Evolutionary conservation across 2,797 vertebrate genomes (phyloP).

Genomic region (Lagorchestes hirsutus): DNA sequence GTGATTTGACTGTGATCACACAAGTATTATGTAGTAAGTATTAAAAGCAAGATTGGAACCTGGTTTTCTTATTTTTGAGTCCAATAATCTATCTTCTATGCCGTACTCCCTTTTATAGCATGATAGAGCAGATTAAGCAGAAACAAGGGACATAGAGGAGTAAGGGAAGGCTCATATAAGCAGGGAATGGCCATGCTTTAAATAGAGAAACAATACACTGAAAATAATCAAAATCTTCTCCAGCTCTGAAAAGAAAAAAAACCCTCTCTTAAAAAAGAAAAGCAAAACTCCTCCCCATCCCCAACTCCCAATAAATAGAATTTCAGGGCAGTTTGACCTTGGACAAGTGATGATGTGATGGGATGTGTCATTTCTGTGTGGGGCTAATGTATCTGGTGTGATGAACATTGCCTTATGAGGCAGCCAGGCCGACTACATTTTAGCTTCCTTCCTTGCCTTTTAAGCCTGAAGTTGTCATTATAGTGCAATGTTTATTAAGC

Average conservation of each 20-base stretch:
- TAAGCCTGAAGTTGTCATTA: not conserved
- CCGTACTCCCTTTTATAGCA: not conserved
- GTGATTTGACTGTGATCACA: not conserved
- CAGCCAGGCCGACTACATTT: not conserved
- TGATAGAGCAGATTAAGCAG: not conserved
- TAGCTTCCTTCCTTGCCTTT: not conserved
- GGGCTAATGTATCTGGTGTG: not conserved
- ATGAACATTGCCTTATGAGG: conserved; percentile 63
- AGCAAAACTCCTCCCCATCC: not conserved
- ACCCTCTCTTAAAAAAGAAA: not conserved
- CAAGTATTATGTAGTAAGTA: not conserved
- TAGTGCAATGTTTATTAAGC: not conserved
- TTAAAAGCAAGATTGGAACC: not conserved
- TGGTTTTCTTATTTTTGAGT: not conserved
- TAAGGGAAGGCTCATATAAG: not conserved
- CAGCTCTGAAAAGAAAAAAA: not conserved
- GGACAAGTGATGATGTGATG: not conserved
- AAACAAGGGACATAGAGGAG: not conserved
- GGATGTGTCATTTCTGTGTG: not conserved
- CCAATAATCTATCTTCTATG: not conserved
- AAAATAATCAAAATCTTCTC: not conserved
- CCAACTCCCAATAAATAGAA: not conserved
- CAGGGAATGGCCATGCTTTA: not conserved
- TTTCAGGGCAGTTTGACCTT: conserved; percentile 62
- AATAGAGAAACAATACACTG: not conserved